A percentile compares a stretch with the other conserved stretches of the same genome.
Evolutionary conservation across 2,888 invertebrate species (phyloP).

Genomic region (Agrochola litura): DNA sequence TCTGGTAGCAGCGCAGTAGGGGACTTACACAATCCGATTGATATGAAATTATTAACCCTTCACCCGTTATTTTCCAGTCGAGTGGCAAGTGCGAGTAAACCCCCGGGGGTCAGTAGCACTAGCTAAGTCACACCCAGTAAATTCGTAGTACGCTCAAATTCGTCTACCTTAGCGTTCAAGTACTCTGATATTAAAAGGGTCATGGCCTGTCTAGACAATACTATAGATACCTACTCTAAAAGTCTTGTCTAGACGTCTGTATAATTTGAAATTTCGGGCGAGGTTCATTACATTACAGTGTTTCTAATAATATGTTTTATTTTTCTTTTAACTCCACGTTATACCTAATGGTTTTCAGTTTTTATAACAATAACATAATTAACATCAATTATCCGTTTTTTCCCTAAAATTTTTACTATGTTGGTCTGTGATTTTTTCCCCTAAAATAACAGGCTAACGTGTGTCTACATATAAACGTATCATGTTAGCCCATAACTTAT

Average conservation of each 20-base stretch:
- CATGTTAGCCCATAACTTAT: neutral
- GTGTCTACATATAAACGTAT: neutral
- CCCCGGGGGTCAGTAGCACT: conserved; percentile 41
- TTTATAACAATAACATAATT: conserved; percentile 4
- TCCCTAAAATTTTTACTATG: neutral
- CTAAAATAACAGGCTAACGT: neutral
- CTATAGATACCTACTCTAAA: conserved; percentile 70
- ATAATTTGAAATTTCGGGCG: conserved; percentile 55
- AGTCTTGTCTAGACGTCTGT: conserved; percentile 82
- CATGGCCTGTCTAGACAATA: conserved; percentile 86
- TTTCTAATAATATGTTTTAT: neutral
- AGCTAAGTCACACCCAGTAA: conserved; percentile 43
- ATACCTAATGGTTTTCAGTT: neutral
- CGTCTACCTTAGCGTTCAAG: conserved; percentile 60
- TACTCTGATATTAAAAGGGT: conserved; percentile 76
- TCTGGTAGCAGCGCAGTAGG: neutral
- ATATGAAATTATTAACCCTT: conserved; percentile 27
- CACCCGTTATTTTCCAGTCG: conserved; percentile 12
- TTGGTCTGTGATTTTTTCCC: neutral
- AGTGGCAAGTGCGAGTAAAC: conserved; percentile 11
- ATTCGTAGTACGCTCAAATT: conserved; percentile 53
- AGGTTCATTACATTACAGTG: conserved; percentile 19
- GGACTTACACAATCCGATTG: conserved; percentile 37
- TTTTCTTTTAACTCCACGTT: neutral
- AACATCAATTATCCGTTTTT: conserved; percentile 5